Base-by-base conservation (phyloP, 1,140 invertebrate genomes). In the Oncopodura yosiiana region DNA sequence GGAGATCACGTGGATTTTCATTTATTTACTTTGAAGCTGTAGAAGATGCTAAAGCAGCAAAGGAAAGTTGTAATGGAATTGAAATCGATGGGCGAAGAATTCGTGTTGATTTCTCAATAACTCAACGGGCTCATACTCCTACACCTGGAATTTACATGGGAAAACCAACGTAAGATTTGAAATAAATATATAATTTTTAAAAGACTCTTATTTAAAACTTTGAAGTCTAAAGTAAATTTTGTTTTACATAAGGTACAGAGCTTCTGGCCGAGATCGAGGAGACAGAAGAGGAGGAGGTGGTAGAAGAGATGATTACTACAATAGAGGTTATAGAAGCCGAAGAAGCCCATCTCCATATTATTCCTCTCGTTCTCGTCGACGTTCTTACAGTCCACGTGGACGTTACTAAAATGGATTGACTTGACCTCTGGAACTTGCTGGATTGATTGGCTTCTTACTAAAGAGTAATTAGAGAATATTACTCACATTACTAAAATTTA, bases 61-160 rank as follows among this genome's bases (percentile, higher is more conserved):
- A 95, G 74, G 90, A 97, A 60, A 79, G 87, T 64, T 93, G 90
- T 64, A 82, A 82, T 57, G 94, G 93, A 39, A 86, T 92, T 76
- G 90, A 94, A 71, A 87, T 99, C 37, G 92, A 96, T 74, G 90
- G 88, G 0, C 77, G 91, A 37, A 78, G 83, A 66, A 95, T 99
- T 61, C 75, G 94, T 61, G 92, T 98, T 16, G 94, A 96, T 71
- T 99, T 81, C 74, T 96, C 93, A 0, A 94, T 98, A 42, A 98
- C 94, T n/a, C 83, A 95, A 70, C 76, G 93, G 53, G 87, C 93
- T 19, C 94, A 98, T 69, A 95, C 93, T 2, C 94, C 94, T 8
- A 98, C 94, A 14, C 94, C 94, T 30, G 94, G 94, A 44, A 87
- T 97, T 60, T 99, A 99, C 66, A 92, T 96, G 83, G 94, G 94